Evolutionary conservation across 2,888 invertebrate genomes (phyloP).

Genomic region (Platypus cylindrus): DNA sequence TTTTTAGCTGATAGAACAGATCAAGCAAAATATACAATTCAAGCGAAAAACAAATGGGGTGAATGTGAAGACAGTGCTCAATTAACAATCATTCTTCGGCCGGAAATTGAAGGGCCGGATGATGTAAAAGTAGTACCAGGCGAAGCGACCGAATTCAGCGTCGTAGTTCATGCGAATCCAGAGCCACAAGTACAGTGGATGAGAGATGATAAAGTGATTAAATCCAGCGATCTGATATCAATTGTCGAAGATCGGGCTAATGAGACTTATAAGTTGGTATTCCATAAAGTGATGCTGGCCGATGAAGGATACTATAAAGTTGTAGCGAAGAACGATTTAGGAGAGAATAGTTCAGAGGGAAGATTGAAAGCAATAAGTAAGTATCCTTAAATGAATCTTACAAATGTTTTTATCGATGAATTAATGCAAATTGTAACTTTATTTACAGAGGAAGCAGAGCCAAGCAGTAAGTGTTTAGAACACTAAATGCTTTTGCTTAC

Average conservation of each 20-base stretch:
- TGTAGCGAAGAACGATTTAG: constrained; percentile 64
- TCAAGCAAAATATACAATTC: constrained; percentile 69
- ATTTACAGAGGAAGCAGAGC: constrained; percentile 33
- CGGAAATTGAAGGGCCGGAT: constrained; percentile 64
- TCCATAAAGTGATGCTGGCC: constrained; percentile 54
- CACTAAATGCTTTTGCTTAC: too few species aligned
- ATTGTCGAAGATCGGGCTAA: constrained; percentile 47
- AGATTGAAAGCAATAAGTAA: constrained; percentile 62
- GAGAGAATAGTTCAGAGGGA: constrained; percentile 57
- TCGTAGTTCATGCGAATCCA: constrained; percentile 61
- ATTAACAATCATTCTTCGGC: constrained; percentile 65
- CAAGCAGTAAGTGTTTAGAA: constrained; percentile 33
- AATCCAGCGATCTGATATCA: constrained; percentile 44
- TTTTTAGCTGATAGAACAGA: constrained; percentile 54
- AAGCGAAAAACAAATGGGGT: constrained; percentile 71
- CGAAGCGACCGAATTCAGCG: constrained; percentile 59
- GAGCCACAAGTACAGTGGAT: constrained; percentile 79
- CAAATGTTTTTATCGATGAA: background rate
- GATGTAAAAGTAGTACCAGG: constrained; percentile 64
- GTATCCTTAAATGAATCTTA: constrained; percentile 25
- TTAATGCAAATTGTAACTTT: too few species aligned
- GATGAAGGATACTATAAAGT: constrained; percentile 72
- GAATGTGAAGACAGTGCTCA: constrained; percentile 58
- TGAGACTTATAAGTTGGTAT: constrained; percentile 56
- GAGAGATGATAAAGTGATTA: constrained; percentile 50